phyloP scores from a whole-genome alignment of 2,888 invertebrate genomes.

The Cataglyphis rosenhaueri region DNA sequence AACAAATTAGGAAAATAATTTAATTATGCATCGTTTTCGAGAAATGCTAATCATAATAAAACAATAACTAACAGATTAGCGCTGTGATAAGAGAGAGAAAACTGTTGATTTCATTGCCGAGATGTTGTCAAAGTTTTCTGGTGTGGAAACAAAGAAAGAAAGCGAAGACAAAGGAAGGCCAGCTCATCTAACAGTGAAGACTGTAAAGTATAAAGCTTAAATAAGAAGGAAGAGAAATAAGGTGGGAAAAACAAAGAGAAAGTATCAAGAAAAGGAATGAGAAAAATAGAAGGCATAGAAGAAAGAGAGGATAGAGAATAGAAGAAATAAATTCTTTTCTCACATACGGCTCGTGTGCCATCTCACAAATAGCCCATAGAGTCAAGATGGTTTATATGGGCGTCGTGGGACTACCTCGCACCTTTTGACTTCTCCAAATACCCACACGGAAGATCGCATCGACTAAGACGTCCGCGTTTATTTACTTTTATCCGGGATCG shows the following conservation, averaged over 20 bases:
- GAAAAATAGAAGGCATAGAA: background rate
- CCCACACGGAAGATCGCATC: constrained; percentile 57
- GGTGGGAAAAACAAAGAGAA: background rate
- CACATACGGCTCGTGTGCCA: constrained; percentile 68
- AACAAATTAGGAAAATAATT: background rate
- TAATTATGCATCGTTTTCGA: background rate
- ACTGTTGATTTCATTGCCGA: constrained; percentile 11
- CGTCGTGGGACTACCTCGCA: constrained; percentile 74
- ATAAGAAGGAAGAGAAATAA: constrained; percentile 8
- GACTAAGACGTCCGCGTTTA: constrained; percentile 68
- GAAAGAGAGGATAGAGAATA: constrained; percentile 18
- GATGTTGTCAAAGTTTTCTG: constrained; percentile 41
- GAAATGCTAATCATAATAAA: background rate
- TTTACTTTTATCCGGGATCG: constrained; percentile 81
- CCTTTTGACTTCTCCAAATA: constrained; percentile 60
- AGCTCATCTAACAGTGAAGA: constrained; percentile 19
- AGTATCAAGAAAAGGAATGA: background rate
- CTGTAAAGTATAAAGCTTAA: constrained; percentile 36
- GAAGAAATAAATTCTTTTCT: constrained; percentile 75
- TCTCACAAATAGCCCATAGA: constrained; percentile 81
- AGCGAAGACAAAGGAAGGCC: constrained; percentile 11
- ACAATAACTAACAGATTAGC: constrained; percentile 28
- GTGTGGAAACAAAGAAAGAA: background rate
- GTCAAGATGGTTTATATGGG: constrained; percentile 79
- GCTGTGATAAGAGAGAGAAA: constrained; percentile 3